Percentiles rank a stretch among this genome's conserved stretches.
Evolutionary conservation across 2,888 invertebrate genomes (phyloP).

Genomic region (Harpagoxenus sublaevis): DNA sequence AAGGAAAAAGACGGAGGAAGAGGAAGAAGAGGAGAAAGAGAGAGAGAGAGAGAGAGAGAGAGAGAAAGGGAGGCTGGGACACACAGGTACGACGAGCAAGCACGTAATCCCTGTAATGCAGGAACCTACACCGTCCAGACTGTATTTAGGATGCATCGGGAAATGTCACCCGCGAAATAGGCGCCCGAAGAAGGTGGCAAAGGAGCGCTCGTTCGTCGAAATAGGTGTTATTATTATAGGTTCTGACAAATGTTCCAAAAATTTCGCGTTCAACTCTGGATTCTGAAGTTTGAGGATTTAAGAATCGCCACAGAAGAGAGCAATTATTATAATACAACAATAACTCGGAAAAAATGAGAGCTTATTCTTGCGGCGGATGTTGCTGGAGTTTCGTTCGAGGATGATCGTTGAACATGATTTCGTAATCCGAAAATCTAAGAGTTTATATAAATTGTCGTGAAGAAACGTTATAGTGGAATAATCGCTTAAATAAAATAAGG

Average conservation of each 20-base stretch:
- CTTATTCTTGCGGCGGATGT: neutral
- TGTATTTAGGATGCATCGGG: conserved; percentile 34
- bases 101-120: conserved; percentile 74
- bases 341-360: neutral
- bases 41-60: neutral
- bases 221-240: conserved; percentile 25
- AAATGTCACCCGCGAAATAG: conserved; percentile 58
- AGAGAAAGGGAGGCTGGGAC: conserved; percentile 53
- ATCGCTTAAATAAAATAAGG: neutral
- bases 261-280: neutral
- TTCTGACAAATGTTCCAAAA: conserved; percentile 15
- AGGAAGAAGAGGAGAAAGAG: neutral
- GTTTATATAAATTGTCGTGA: neutral
- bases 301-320: neutral
- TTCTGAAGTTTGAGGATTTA: neutral
- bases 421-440: neutral
- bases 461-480: neutral
- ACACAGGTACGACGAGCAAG: conserved; percentile 62
- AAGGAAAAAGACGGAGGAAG: conserved; percentile 39
- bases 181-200: neutral
- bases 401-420: too few relatives aligned
- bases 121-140: conserved; percentile 57
- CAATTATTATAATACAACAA: neutral
- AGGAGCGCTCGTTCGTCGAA: neutral
- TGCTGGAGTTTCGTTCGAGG: neutral